Evolutionary conservation across 2,797 vertebrate genomes (phyloP), one percentile per base, ranked within the genome.

Genomic region (Basileuterus tristriatus): DNA sequence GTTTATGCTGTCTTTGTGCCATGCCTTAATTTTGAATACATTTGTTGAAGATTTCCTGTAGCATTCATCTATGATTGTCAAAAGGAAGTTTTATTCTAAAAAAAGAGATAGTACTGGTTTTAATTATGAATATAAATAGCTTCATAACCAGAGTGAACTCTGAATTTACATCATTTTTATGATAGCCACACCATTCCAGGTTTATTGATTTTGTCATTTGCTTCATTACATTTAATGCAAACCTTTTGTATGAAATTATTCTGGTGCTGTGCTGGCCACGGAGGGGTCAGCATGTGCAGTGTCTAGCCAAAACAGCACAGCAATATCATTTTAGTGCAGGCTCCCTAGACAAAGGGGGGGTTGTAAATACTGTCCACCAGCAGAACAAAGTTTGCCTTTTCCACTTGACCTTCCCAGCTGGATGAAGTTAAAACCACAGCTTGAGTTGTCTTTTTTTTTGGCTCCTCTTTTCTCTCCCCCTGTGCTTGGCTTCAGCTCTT

Each of bases 201-300:
- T 97, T 97, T 98, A 98, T 98, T 98, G 98, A 98, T 98, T 98
- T 98, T 98, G 98, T 98, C 98, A 98, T 98, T 97, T 98, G 97
- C 97, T 98, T 98, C 98, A 98, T 98, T 98, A 98, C 95, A 87
- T 97, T 97, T 98, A 98, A 98, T 98, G 97, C 97, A 98, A 97
- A 98, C 98, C 97, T 98, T 98, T 98, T 98, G 97, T 97, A 93
- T 53, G 81, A 96, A 97, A 96, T 97, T 89, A 95, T 97, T 97
- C 94, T 39, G 65, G 92, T 59, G 91, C 96, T 69, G 47, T 37
- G 71, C 93, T 97, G 95, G 87, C 94, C 89, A 96, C 20, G 7
- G 87, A 96, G 87, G 88, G 97, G 96, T 95, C 93, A 91, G 64
- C 15, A 6, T 36, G 62, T 62, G 80, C 89, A 92, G 60, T 72